Percentiles rank a stretch among this genome's conserved stretches.
These are phyloP conservation scores for Heliconius ismenius DNA, from an alignment of 2,888 invertebrate species.

Conservation along the genomic window DNA sequence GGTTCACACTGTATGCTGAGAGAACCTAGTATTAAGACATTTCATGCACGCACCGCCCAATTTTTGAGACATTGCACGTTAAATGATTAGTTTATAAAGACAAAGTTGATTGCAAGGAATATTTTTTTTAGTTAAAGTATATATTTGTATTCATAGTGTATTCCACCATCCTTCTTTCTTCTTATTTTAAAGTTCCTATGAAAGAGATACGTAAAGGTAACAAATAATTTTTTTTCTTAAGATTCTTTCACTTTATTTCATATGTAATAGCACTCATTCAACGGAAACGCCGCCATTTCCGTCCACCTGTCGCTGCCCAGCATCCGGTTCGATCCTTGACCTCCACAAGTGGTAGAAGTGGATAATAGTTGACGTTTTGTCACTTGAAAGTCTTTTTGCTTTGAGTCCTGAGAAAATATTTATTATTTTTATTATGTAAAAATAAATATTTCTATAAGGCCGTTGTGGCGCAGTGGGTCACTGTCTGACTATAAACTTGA, in stretches of 20 bases:
- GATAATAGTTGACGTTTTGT: conserved; percentile 20
- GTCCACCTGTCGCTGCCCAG: conserved; percentile 70
- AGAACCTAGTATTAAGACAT: too few relatives aligned
- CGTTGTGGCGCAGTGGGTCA: too few relatives aligned
- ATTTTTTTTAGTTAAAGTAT: too few relatives aligned
- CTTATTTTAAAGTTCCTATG: too few relatives aligned
- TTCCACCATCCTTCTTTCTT: not conserved
- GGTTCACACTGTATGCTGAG: too few relatives aligned
- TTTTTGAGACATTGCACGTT: too few relatives aligned
- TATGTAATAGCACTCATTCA: conserved; percentile 44
- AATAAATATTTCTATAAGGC: too few relatives aligned
- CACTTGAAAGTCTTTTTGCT: conserved; percentile 14
- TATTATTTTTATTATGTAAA: not conserved
- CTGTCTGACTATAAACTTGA: too few relatives aligned
- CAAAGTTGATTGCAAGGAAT: too few relatives aligned
- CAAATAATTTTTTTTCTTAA: not conserved
- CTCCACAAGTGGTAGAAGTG: conserved; percentile 43
- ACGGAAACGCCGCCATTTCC: conserved; percentile 73
- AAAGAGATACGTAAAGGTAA: not conserved
- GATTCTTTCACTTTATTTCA: conserved; percentile 1
- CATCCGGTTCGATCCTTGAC: conserved; percentile 69
- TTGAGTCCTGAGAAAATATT: conserved; percentile 2
- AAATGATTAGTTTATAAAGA: too few relatives aligned
- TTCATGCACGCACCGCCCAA: too few relatives aligned
- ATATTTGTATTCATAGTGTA: not conserved